phyloP scores from a whole-genome alignment of 2,888 invertebrate species.

The Habroteleia sp. region DNA sequence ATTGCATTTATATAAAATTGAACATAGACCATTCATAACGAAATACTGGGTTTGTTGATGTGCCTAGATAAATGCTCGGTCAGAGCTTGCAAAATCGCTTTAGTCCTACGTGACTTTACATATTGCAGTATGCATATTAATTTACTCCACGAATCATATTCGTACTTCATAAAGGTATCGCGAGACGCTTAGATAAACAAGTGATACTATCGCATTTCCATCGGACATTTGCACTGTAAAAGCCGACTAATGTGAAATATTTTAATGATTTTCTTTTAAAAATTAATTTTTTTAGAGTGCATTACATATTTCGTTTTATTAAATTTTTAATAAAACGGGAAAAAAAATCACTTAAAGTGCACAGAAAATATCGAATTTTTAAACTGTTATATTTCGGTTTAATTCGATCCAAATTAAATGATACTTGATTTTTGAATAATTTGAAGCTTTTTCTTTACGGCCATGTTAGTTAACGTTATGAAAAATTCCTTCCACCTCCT shows the following conservation, averaged over 20 bases:
- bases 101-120: constrained; percentile 63
- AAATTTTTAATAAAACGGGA: no score
- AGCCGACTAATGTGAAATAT: constrained; percentile 6
- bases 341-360: no score
- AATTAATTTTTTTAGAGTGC: no score
- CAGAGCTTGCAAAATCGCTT: constrained; percentile 29
- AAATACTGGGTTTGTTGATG: constrained; percentile 63
- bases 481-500: no score
- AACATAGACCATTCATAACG: constrained; percentile 43
- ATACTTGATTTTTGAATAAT: no score
- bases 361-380: no score
- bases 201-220: constrained; percentile 33
- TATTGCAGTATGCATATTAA: constrained; percentile 68
- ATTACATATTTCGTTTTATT: no score
- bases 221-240: constrained; percentile 15
- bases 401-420: no score
- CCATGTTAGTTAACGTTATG: no score
- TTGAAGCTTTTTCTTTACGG: no score
- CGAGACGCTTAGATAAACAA: constrained; percentile 20
- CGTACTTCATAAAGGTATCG: constrained; percentile 37
- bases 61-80: constrained; percentile 60
- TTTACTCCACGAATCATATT: constrained; percentile 38
- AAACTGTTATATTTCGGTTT: no score
- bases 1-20: constrained; percentile 33
- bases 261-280: no score